Conservation (phyloP, 2,888 invertebrate genomes). For the Malthinus flaveolus region DNA sequence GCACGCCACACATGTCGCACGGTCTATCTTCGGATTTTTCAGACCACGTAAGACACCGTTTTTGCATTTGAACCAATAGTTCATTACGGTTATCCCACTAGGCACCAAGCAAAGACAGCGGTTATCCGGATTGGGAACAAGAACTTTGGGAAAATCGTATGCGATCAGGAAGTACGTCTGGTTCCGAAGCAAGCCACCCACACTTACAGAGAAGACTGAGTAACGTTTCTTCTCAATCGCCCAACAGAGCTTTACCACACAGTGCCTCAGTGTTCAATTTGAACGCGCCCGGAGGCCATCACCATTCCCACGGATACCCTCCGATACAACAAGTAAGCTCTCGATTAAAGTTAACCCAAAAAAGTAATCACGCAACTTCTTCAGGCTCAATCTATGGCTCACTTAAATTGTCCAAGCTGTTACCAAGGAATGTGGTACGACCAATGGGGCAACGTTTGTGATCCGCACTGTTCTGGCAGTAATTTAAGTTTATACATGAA, state of each 20-base stretch:
- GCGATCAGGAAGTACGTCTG: constrained; percentile 52
- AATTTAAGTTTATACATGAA: constrained; percentile 61
- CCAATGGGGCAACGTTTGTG: constrained; percentile 48
- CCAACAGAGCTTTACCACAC: constrained; percentile 42
- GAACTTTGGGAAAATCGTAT: constrained; percentile 47
- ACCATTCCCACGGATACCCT: constrained; percentile 49
- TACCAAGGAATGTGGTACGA: constrained; percentile 51
- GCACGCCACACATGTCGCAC: constrained; percentile 51
- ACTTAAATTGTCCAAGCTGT: constrained; percentile 65
- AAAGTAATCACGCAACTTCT: too few relatives aligned
- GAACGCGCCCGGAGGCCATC: constrained; percentile 48
- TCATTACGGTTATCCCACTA: constrained; percentile 30
- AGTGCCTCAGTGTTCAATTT: constrained; percentile 63
- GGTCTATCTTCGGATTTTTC: constrained; percentile 42
- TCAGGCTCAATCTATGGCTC: constrained; percentile 73
- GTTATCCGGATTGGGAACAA: constrained; percentile 55
- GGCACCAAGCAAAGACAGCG: constrained; percentile 53
- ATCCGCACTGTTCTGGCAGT: constrained; percentile 54
- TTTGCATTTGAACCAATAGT: not conserved
- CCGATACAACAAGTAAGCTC: constrained; percentile 63
- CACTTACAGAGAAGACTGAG: constrained; percentile 45
- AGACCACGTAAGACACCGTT: constrained; percentile 36
- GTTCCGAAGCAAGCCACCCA: constrained; percentile 44
- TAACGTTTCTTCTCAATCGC: constrained; percentile 46
- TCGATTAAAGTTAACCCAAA: too few relatives aligned